Evolutionary conservation across 2,797 vertebrate species (phyloP).

Genomic region (Distichodus sexfasciatus): DNA sequence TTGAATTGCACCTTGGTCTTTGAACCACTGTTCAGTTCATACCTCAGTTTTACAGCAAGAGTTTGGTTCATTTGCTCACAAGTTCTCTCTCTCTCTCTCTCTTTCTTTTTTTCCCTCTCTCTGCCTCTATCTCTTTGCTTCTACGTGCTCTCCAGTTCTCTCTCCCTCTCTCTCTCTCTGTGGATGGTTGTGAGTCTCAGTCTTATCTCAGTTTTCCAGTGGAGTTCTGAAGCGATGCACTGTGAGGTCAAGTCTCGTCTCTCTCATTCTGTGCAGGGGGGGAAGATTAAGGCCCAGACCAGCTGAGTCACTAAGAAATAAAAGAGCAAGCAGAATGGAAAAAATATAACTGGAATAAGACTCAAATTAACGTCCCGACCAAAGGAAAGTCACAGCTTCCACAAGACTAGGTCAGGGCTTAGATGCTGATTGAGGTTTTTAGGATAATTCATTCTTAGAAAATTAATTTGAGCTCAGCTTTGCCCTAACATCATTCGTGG

Average conservation of each 20-base stretch:
- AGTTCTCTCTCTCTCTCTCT: constrained; percentile 52
- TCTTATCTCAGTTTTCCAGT: constrained; percentile 38
- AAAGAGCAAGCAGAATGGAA: constrained; percentile 6
- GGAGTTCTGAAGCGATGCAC: constrained; percentile 21
- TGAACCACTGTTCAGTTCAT: no score
- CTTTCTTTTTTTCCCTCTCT: constrained; percentile 51
- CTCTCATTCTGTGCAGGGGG: no score
- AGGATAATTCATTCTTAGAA: no score
- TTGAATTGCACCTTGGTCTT: no score
- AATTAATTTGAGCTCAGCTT: no score
- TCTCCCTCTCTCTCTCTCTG: constrained; percentile 43
- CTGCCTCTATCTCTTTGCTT: constrained; percentile 44
- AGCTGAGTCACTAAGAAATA: constrained; percentile 6
- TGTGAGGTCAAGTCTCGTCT: neutral
- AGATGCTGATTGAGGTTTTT: no score
- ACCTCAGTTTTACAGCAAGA: no score
- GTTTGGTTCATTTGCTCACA: neutral
- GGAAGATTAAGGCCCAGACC: constrained; percentile 9
- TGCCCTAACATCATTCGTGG: no score
- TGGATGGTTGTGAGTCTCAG: constrained; percentile 12
- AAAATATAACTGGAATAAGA: no score
- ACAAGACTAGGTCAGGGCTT: no score
- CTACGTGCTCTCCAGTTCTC: constrained; percentile 52
- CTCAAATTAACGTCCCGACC: constrained; percentile 6
- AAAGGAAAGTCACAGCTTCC: no score